Evolutionary conservation across 2,113 vertebrate species (phyloP).

Genomic region (human (Homo sapiens)): GRCh38 chr4:166789501-166790000

Average conservation of each 20-base stretch:
- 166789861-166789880: background rate
- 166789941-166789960: background rate
- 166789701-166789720: background rate
- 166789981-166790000: background rate
- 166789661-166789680: background rate
- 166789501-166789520: background rate
- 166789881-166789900: background rate
- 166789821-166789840: background rate
- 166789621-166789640: background rate
- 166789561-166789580: background rate
- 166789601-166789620: background rate
- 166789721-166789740: background rate
- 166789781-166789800: background rate
- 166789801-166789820: background rate
- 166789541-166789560: background rate
- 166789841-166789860: background rate
- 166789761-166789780: background rate
- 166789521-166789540: background rate
- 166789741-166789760: background rate
- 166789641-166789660: background rate
- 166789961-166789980: background rate
- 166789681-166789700: background rate
- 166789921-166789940: background rate
- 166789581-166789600: background rate
- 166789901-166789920: background rate